Evolutionary conservation across 2,113 vertebrate species (phyloP), one percentile per base, ranked within the genome.

Genomic region (Coregonus clupeaformis): DNA sequence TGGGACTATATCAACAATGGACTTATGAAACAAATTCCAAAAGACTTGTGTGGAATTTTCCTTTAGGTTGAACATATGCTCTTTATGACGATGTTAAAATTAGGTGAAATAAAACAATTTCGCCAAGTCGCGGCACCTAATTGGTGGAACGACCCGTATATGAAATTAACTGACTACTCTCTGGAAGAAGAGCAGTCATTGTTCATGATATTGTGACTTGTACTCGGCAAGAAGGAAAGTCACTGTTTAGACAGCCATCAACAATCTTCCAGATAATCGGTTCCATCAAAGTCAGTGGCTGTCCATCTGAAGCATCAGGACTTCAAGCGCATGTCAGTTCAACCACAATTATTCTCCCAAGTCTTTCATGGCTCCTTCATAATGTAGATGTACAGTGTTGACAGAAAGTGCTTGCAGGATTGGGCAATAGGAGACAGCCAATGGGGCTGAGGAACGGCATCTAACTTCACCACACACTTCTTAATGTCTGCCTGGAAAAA

Each of bases 391-490:
- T 98, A 95, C 71, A 95, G 71, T 0, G 95, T 92, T 70, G 96
- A 97, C 75, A 99, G 90, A 88, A 96, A 94, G 80, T 96, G 96
- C 11, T 95, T 97, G 18, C 96, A 91, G 76, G 94, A 94, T 81
- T 94, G 94, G 4, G 95, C 20, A 0, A 88, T 80, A 0, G 95
- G 92, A 68, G 95, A 92, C 0, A 98, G 87, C 97, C 97, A 98
- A 86, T 94, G 93, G 16, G 94, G 89, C 62, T 91, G 92, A 20
- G 94, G 91, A 60, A 74, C 86, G 3, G 94, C 87, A 65, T 97
- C 95, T 0, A 89, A 92, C 75, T 92, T 97, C 85, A 96, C 94
- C 85, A 99, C 96, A 3, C 97, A 98, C 76, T 96, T 96, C 2
- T 91, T 94, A 79, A 99, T 94, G 36, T 98, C 97, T 0, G 84